phyloP scores from a whole-genome alignment of 2,888 invertebrate species.

The Cryptosula pallasiana region DNA sequence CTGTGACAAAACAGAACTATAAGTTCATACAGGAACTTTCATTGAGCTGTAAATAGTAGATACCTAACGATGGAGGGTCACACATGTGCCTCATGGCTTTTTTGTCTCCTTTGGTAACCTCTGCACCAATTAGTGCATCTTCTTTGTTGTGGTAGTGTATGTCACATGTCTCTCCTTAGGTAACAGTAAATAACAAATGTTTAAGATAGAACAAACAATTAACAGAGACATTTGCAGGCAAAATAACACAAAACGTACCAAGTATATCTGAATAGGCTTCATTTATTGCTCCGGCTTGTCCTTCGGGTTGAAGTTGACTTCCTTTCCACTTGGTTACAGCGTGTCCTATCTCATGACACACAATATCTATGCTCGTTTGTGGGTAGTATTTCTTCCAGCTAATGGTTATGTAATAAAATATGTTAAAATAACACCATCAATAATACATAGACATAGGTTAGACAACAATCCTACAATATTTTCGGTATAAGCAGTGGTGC shows the following conservation, averaged over 20 bases:
- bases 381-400: slow-evolving; percentile 27
- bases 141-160: neutral
- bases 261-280: neutral
- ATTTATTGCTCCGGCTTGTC: neutral
- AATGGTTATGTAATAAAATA: neutral
- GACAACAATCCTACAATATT: too few species aligned
- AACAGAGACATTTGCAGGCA: too few species aligned
- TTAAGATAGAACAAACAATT: too few species aligned
- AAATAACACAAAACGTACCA: neutral
- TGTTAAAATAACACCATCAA: too few species aligned
- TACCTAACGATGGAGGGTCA: neutral
- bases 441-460: too few species aligned
- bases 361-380: slow-evolving; percentile 29
- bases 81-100: neutral
- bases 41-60: too few species aligned
- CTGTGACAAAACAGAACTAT: too few species aligned
- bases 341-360: slow-evolving; percentile 34
- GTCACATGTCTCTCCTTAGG: neutral
- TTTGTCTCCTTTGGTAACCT: neutral
- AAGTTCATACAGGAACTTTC: too few species aligned
- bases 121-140: neutral
- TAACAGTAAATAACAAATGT: too few species aligned
- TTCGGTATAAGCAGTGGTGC: too few species aligned
- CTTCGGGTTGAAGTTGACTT: neutral
- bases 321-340: slow-evolving; percentile 29